phyloP scores from a whole-genome alignment of 2,113 vertebrate genomes.

The Telmatochromis bifrenatus region DNA sequence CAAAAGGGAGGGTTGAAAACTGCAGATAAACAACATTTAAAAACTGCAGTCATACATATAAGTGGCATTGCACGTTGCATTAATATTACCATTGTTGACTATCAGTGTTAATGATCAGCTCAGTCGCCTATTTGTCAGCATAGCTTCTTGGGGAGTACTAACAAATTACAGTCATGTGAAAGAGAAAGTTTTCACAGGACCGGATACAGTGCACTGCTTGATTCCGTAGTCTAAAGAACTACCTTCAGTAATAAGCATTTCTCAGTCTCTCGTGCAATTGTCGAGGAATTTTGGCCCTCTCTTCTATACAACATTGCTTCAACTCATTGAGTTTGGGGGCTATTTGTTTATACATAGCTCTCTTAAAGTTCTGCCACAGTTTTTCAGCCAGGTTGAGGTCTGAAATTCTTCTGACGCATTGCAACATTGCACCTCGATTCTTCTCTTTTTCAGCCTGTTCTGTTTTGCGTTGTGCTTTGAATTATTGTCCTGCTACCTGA shows the following conservation, averaged over 20 bases:
- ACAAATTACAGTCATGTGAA: not conserved
- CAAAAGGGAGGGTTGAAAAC: not conserved
- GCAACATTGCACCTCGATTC: not conserved
- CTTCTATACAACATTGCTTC: not conserved
- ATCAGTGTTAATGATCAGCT: not conserved
- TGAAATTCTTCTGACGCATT: not conserved
- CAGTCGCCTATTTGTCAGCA: not conserved
- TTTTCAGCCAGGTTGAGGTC: not conserved
- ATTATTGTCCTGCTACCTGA: not conserved
- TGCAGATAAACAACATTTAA: not conserved
- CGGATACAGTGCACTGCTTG: not conserved
- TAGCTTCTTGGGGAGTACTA: not conserved
- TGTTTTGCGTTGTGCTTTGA: not conserved
- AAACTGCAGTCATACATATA: not conserved
- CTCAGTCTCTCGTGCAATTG: not conserved
- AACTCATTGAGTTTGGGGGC: not conserved
- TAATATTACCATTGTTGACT: not conserved
- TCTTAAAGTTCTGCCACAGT: not conserved
- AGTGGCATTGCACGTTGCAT: not conserved
- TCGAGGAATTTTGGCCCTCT: not conserved
- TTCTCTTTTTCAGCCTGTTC: not conserved
- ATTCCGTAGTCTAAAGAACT: not conserved
- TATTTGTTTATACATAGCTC: not conserved
- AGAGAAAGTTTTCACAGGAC: not conserved
- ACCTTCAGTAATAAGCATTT: not conserved